Conservation (phyloP, 2,797 vertebrate species). For the Periparus ater region DNA sequence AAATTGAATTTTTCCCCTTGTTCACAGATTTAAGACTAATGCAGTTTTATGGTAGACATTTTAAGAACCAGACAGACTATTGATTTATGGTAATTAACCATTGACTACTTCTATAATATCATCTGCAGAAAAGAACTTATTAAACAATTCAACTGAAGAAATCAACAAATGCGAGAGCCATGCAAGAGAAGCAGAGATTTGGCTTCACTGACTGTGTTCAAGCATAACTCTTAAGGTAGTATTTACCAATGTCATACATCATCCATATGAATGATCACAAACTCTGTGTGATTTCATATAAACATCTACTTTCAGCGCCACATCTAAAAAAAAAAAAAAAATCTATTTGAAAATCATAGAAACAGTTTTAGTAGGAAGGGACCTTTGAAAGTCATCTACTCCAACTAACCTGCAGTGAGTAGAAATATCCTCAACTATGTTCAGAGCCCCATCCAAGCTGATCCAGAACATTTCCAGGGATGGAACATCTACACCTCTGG, state of each 20-base stretch:
- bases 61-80: conserved; percentile 16
- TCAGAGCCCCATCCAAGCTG: background rate
- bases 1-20: background rate
- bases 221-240: conserved; percentile 51
- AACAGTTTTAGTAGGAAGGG: background rate
- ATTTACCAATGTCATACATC: conserved; percentile 46
- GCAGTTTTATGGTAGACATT: background rate
- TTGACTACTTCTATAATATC: conserved; percentile 11
- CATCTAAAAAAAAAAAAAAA: background rate
- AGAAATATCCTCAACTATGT: background rate
- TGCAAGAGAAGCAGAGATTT: background rate
- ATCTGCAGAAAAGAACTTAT: conserved; percentile 11
- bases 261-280: conserved; percentile 5
- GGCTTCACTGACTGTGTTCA: conserved; percentile 45
- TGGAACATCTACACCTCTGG: background rate
- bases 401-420: background rate
- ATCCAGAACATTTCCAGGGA: background rate
- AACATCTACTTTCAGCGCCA: background rate
- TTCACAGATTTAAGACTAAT: background rate
- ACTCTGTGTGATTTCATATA: background rate
- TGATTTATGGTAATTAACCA: conserved; percentile 49
- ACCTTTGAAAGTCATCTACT: background rate
- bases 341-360: background rate
- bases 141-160: conserved; percentile 33
- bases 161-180: conserved; percentile 31